Conservation (phyloP, 1,140 invertebrate genomes). For the Euwallacea similis region DNA sequence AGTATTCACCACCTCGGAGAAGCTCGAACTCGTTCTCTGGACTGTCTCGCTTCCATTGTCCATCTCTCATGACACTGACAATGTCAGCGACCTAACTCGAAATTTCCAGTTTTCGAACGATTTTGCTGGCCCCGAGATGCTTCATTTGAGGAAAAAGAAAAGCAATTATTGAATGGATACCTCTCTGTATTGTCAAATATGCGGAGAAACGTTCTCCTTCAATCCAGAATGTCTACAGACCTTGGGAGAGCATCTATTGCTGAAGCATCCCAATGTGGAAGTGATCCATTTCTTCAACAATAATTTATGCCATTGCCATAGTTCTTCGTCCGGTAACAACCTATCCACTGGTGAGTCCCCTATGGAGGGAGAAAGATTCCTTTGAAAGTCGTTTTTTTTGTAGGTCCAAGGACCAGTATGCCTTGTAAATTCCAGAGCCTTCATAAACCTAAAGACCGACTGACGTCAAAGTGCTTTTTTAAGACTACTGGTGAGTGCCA, state of each 20-base stretch:
- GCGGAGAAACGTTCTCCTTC: constrained; percentile 42
- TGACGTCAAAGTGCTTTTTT: constrained; percentile 23
- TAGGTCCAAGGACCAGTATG: constrained; percentile 17
- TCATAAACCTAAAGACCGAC: constrained; percentile 13
- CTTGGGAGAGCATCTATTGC: constrained; percentile 41
- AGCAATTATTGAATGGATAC: constrained; percentile 31
- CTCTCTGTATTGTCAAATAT: constrained; percentile 40
- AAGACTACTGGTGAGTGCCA: constrained; percentile 35
- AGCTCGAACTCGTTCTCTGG: not conserved
- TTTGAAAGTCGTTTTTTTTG: not conserved
- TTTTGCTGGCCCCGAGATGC: too few species aligned
- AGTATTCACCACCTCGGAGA: not conserved
- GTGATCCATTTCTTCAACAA: constrained; percentile 41
- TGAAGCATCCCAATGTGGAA: constrained; percentile 42
- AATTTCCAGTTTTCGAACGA: too few species aligned
- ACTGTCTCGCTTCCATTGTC: not conserved
- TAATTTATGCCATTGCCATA: constrained; percentile 27
- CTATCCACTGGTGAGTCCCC: constrained; percentile 5
- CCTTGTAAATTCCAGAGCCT: constrained; percentile 1
- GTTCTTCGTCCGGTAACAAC: constrained; percentile 12
- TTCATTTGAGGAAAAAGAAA: too few species aligned
- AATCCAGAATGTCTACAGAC: constrained; percentile 37
- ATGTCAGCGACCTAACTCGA: too few species aligned
- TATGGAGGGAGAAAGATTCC: not conserved
- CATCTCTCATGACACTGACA: not conserved